A percentile compares a stretch with the other conserved stretches of the same genome.
phyloP scores from a whole-genome alignment of 2,888 invertebrate species.

The Zygothrica quintamaculata region DNA sequence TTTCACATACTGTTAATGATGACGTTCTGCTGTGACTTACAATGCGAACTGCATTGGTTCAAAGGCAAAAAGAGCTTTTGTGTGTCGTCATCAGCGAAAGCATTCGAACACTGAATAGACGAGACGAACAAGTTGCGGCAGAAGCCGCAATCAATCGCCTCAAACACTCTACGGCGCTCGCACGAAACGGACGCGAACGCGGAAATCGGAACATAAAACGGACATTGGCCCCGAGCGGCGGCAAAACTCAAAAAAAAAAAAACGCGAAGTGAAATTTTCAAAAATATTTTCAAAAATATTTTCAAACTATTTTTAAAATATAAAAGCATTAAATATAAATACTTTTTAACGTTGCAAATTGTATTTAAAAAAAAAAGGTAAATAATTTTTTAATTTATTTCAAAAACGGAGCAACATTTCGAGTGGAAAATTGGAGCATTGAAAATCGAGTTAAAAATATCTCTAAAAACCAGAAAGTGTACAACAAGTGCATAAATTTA shows the following conservation, averaged over 20 bases:
- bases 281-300: constrained; percentile 20
- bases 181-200: constrained; percentile 76
- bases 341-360: too few relatives aligned
- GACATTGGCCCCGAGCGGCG: constrained; percentile 34
- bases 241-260: not conserved
- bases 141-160: constrained; percentile 30
- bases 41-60: constrained; percentile 15
- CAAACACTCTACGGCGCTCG: constrained; percentile 74
- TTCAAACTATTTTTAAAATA: not conserved
- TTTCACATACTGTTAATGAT: constrained; percentile 46
- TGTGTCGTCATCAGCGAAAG: constrained; percentile 74
- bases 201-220: constrained; percentile 50
- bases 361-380: too few relatives aligned
- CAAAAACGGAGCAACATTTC: constrained; percentile 9
- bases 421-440: constrained; percentile 28
- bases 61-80: constrained; percentile 68
- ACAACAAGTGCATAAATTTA: constrained; percentile 44
- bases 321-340: too few relatives aligned
- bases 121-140: constrained; percentile 37
- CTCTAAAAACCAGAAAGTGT: constrained; percentile 15
- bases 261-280: not conserved
- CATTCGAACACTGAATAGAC: constrained; percentile 3
- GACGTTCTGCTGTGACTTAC: constrained; percentile 51
- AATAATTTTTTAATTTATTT: not conserved
- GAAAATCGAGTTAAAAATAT: constrained; percentile 49